These are phyloP conservation scores for Cichladusa arquata DNA, from an alignment of 2,113 vertebrate species.

Conservation along the genomic window DNA sequence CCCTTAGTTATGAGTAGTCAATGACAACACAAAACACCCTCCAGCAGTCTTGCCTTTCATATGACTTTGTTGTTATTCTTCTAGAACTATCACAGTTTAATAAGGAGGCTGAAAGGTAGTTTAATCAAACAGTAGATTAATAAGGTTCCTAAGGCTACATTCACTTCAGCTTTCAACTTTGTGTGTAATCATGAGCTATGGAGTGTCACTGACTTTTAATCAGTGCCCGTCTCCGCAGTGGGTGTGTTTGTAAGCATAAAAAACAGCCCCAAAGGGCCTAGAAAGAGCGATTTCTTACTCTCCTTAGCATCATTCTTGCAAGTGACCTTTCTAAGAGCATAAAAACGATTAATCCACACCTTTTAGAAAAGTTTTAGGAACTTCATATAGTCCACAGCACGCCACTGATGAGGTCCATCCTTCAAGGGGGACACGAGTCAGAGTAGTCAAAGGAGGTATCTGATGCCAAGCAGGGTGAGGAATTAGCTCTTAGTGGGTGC, in stretches of 20 bases:
- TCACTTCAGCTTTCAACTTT: conserved; percentile 17
- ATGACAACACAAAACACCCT: not conserved
- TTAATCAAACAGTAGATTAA: conserved; percentile 48
- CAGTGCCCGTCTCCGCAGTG: not conserved
- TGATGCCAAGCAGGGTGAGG: not conserved
- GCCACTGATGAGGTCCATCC: not conserved
- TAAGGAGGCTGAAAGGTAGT: conserved; percentile 32
- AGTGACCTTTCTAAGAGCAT: not conserved
- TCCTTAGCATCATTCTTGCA: not conserved
- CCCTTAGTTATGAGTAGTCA: not conserved
- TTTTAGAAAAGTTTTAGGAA: not conserved
- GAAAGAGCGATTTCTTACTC: not conserved
- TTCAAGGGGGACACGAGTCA: not conserved
- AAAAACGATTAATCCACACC: not conserved
- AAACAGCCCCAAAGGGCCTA: not conserved
- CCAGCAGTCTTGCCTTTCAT: not conserved
- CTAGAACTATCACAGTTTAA: not conserved
- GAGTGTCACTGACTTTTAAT: not conserved
- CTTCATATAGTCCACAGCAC: not conserved
- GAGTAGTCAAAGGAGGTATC: not conserved
- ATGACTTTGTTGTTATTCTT: conserved; percentile 3
- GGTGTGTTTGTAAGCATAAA: not conserved
- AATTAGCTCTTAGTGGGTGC: not conserved
- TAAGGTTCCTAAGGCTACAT: not conserved
- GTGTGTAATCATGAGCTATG: not conserved